Conservation (phyloP, 2,888 invertebrate genomes). For the Rotaria magnacalcarata region DNA sequence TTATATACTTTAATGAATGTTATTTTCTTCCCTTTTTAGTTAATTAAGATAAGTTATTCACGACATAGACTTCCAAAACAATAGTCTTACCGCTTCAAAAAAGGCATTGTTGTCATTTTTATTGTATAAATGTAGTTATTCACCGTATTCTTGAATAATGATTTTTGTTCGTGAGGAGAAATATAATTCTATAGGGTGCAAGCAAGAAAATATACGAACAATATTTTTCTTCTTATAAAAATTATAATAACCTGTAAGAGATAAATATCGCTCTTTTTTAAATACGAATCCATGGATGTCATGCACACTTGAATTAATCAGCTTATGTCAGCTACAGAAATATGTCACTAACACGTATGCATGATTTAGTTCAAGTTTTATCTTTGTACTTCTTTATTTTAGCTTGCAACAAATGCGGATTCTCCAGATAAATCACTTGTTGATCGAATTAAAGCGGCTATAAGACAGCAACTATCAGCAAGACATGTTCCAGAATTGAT, state of each 20-base stretch:
- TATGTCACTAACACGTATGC: not conserved
- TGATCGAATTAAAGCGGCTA: conserved; percentile 56
- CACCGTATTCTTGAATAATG: not conserved
- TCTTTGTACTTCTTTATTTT: not conserved
- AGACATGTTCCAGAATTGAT: conserved; percentile 64
- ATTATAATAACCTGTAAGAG: not conserved
- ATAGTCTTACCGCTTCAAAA: not conserved
- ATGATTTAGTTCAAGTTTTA: not conserved
- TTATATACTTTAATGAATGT: too few species aligned
- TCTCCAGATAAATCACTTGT: not conserved
- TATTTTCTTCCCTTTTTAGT: too few species aligned
- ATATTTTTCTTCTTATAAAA: too few species aligned
- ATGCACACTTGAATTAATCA: not conserved
- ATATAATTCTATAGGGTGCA: too few species aligned
- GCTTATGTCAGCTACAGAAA: not conserved
- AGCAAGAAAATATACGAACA: not conserved
- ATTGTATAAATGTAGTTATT: not conserved
- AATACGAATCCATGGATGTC: not conserved
- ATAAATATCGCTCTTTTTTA: not conserved
- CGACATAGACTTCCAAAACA: too few species aligned
- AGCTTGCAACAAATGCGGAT: not conserved
- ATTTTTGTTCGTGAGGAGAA: not conserved
- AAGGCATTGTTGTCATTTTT: not conserved
- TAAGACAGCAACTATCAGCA: conserved; percentile 61
- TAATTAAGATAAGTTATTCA: too few species aligned